phyloP scores from a whole-genome alignment of 2,797 vertebrate species.

The Tolypeutes matacus region DNA sequence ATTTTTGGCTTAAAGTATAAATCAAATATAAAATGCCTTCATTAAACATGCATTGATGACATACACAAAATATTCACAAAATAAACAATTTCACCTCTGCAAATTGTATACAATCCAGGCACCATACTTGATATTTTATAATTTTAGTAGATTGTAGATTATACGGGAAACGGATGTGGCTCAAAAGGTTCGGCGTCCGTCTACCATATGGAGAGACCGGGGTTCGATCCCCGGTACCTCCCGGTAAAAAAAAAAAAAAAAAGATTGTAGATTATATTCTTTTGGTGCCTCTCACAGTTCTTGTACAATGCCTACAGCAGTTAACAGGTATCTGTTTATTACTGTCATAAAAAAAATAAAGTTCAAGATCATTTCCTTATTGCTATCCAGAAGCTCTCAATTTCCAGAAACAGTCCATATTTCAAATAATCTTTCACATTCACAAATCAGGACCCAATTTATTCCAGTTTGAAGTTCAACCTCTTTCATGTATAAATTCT shows the following conservation, averaged over 20 bases:
- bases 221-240: no score
- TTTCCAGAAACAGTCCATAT: neutral
- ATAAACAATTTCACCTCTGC: neutral
- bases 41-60: neutral
- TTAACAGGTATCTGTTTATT: neutral
- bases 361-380: neutral
- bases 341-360: neutral
- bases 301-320: neutral
- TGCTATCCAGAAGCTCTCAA: neutral
- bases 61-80: neutral
- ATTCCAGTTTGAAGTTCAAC: neutral
- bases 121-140: neutral
- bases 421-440: slow-evolving; percentile 10
- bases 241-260: no score
- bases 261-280: neutral
- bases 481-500: neutral
- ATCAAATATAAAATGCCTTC: slow-evolving; percentile 37
- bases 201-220: no score
- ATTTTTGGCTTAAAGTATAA: neutral
- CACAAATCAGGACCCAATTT: slow-evolving; percentile 17
- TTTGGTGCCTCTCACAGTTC: neutral
- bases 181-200: no score
- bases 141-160: neutral
- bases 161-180: no score
- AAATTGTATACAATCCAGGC: neutral